These are phyloP conservation scores for Entelurus aequoreus DNA, from an alignment of 2,113 vertebrate genomes.

Conservation along the genomic window DNA sequence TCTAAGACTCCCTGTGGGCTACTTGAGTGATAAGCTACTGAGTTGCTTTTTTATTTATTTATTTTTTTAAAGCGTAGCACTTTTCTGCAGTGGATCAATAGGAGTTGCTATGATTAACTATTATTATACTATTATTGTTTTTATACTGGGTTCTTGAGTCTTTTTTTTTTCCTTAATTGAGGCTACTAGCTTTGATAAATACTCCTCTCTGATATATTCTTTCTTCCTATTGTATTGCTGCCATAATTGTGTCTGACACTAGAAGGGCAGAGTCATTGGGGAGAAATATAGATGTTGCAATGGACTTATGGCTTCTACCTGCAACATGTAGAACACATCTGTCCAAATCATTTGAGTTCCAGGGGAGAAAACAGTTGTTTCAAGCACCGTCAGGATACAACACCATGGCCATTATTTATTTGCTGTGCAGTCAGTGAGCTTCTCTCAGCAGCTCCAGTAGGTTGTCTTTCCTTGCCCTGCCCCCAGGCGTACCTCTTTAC, in stretches of 20 bases:
- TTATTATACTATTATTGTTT: constrained; percentile 29
- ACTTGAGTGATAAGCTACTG: constrained; percentile 66
- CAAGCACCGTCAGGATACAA: constrained; percentile 55
- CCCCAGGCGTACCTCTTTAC: not conserved
- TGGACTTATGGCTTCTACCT: constrained; percentile 23
- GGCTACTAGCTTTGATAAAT: constrained; percentile 51
- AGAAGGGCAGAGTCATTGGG: constrained; percentile 3
- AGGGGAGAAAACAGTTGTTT: constrained; percentile 54
- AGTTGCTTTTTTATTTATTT: constrained; percentile 34
- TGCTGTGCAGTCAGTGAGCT: constrained; percentile 33
- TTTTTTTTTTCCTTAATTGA: constrained; percentile 40
- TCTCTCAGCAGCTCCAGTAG: constrained; percentile 41
- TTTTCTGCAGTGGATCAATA: constrained; percentile 65
- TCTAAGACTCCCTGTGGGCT: constrained; percentile 62
- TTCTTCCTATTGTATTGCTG: constrained; percentile 28
- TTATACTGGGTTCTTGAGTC: constrained; percentile 32
- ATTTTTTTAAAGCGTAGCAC: constrained; percentile 39
- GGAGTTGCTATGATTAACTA: constrained; percentile 61
- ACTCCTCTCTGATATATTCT: constrained; percentile 19
- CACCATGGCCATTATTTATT: constrained; percentile 50
- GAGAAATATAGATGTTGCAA: constrained; percentile 19
- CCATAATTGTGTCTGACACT: constrained; percentile 29
- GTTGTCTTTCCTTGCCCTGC: constrained; percentile 47
- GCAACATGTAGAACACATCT: constrained; percentile 47
- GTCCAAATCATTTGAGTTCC: constrained; percentile 46